Evolutionary conservation across 2,797 vertebrate genomes (phyloP).

Genomic region (Novumbra hubbsi): DNA sequence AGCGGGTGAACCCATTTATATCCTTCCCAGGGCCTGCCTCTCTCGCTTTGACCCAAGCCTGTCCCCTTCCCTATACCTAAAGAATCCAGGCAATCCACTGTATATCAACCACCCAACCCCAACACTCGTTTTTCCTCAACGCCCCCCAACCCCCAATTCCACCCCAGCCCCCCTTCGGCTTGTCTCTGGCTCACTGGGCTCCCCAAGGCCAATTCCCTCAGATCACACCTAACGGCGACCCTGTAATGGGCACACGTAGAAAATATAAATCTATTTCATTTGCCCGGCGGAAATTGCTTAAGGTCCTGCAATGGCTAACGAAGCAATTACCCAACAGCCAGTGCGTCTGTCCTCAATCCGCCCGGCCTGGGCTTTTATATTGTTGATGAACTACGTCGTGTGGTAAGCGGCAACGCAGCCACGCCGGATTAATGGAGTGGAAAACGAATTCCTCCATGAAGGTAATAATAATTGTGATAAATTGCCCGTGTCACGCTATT

Average conservation of each 20-base stretch:
- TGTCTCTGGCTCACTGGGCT: slow-evolving; percentile 9
- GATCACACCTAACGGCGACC: slow-evolving; percentile 20
- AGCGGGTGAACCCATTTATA: background rate
- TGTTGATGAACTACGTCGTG: slow-evolving; percentile 22
- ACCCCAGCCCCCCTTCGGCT: background rate
- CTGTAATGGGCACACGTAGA: slow-evolving; percentile 20
- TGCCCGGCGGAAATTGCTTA: slow-evolving; percentile 36
- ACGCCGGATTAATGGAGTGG: slow-evolving; percentile 43
- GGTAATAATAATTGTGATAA: slow-evolving; percentile 45
- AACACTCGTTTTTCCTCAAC: background rate
- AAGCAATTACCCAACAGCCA: slow-evolving; percentile 4
- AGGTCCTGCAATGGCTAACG: slow-evolving; percentile 12
- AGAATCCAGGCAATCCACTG: background rate
- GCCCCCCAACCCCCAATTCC: background rate
- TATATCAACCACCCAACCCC: background rate
- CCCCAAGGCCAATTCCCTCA: slow-evolving; percentile 17
- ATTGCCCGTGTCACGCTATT: slow-evolving; percentile 33
- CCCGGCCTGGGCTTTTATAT: background rate
- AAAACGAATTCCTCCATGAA: slow-evolving; percentile 47
- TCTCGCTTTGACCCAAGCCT: background rate
- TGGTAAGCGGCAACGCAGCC: slow-evolving; percentile 17
- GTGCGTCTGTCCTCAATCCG: background rate
- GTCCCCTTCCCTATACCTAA: background rate
- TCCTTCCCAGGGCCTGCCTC: background rate
- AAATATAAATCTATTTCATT: slow-evolving; percentile 21